phyloP scores from a whole-genome alignment of 37 sponge, comb jelly and placozoan genomes.

The Halichondria panicea region DNA sequence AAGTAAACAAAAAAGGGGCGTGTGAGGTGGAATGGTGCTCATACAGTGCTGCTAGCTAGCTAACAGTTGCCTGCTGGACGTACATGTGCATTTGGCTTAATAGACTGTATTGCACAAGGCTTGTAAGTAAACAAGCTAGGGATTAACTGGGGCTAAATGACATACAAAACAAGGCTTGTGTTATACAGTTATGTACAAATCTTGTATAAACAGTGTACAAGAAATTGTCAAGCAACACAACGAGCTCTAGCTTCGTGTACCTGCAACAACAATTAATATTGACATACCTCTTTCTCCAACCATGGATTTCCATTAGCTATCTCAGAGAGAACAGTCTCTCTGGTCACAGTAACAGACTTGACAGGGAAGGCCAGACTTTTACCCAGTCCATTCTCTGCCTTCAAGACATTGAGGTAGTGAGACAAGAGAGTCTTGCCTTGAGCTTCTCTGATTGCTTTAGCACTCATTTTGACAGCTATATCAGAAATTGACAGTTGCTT shows the following conservation, averaged over 20 bases:
- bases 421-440: constrained; percentile 76
- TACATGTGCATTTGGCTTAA: too few relatives aligned
- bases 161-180: background rate
- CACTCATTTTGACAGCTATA: constrained; percentile 40
- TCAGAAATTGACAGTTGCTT: background rate
- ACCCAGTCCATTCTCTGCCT: constrained; percentile 11
- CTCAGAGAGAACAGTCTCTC: constrained; percentile 25
- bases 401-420: constrained; percentile 33
- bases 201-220: too few relatives aligned
- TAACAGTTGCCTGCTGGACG: too few relatives aligned
- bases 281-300: constrained; percentile 63
- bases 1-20: too few relatives aligned
- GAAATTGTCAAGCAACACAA: too few relatives aligned
- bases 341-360: constrained; percentile 35
- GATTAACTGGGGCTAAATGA: background rate
- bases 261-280: too few relatives aligned
- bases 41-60: too few relatives aligned
- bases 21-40: too few relatives aligned
- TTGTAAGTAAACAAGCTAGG: too few relatives aligned
- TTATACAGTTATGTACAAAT: background rate
- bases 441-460: constrained; percentile 84
- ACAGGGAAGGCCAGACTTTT: constrained; percentile 11
- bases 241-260: too few relatives aligned
- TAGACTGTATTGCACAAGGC: too few relatives aligned
- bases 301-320: constrained; percentile 48